Evolutionary conservation across 2,113 vertebrate genomes (phyloP).

Genomic region (Cryptomyrus ogoouensis): DNA sequence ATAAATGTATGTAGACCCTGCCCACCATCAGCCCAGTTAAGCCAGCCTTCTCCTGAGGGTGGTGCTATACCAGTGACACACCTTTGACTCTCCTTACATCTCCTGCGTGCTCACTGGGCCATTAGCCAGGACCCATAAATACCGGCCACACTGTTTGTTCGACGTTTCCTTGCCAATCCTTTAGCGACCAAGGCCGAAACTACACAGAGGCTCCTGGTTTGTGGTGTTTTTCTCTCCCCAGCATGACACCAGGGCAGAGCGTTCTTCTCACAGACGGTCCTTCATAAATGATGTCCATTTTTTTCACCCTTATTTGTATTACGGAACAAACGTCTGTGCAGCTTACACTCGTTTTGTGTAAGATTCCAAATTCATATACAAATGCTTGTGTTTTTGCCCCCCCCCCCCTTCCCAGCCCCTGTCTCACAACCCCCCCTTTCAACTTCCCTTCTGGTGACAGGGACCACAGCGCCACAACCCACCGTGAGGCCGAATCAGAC

Average conservation of each 20-base stretch:
- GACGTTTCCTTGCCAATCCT: background rate
- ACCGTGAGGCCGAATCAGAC: background rate
- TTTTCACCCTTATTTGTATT: background rate
- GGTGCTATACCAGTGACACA: background rate
- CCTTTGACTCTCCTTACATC: background rate
- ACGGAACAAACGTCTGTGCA: background rate
- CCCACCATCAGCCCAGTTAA: background rate
- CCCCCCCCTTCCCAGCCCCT: background rate
- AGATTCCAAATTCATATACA: background rate
- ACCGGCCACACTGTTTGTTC: background rate
- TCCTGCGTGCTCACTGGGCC: background rate
- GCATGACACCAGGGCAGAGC: background rate
- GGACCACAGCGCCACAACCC: background rate
- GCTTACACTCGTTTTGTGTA: background rate
- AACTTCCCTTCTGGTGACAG: background rate
- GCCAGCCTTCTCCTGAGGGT: background rate
- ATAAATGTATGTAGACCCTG: background rate
- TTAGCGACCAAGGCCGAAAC: background rate
- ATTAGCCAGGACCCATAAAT: slow-evolving; percentile 8
- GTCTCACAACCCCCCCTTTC: background rate
- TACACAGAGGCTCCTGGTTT: background rate
- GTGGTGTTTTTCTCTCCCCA: background rate
- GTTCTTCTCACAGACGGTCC: background rate
- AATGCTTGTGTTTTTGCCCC: background rate
- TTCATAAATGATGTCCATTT: background rate